phyloP scores from a whole-genome alignment of 2,888 invertebrate genomes.

The Drosophila leonis region DNA sequence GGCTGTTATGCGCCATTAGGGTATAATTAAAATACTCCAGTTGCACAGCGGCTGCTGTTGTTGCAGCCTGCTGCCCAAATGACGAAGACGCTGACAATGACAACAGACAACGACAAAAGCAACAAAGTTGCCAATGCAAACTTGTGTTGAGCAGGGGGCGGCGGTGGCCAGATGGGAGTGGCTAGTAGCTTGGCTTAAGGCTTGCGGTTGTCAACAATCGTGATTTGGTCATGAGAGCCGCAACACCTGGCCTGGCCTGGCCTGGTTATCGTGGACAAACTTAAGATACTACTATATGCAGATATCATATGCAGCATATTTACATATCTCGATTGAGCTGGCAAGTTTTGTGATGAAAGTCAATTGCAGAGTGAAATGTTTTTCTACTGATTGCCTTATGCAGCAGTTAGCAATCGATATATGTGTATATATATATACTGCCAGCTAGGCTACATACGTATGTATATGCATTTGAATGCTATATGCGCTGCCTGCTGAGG shows the following conservation, averaged over 20 bases:
- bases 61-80: constrained; percentile 19
- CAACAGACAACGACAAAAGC: constrained; percentile 29
- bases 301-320: constrained; percentile 9
- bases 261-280: background rate
- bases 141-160: background rate
- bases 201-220: constrained; percentile 37
- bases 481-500: constrained; percentile 2
- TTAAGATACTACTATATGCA: constrained; percentile 1
- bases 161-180: background rate
- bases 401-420: constrained; percentile 43
- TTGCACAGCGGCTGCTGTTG: constrained; percentile 40
- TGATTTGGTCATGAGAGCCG: constrained; percentile 31
- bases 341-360: constrained; percentile 2
- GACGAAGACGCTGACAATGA: constrained; percentile 48
- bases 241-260: constrained; percentile 23
- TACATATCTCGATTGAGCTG: constrained; percentile 7
- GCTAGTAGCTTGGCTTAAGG: constrained; percentile 29
- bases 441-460: background rate
- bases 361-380: constrained; percentile 15
- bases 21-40: constrained; percentile 84
- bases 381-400: constrained; percentile 39
- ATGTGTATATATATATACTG: background rate
- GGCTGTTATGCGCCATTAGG: constrained; percentile 83
- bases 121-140: constrained; percentile 43
- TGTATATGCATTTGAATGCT: constrained; percentile 5